A percentile compares a stretch with the other conserved stretches of the same genome.
phyloP scores from a whole-genome alignment of 2,113 vertebrate species.

The Xyliphius kryptos region DNA sequence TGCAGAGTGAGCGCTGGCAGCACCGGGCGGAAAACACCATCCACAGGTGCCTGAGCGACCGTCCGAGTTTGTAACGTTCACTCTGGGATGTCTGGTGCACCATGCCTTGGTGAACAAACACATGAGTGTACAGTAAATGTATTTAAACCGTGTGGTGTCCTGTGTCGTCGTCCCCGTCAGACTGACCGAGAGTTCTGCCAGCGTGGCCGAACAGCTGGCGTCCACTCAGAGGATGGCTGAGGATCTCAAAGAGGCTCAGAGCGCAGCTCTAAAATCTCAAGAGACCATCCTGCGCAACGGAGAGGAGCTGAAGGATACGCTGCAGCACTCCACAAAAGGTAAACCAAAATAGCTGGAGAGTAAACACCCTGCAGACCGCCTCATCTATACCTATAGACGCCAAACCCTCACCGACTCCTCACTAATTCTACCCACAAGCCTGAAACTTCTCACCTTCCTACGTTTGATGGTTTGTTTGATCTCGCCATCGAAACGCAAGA shows the following conservation, averaged over 20 bases:
- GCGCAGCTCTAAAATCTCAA: slow-evolving; percentile 61
- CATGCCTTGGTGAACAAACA: no score
- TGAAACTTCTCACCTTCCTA: no score
- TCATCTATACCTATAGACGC: no score
- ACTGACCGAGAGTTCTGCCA: slow-evolving; percentile 66
- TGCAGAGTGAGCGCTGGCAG: slow-evolving; percentile 72
- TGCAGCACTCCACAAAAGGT: slow-evolving; percentile 69
- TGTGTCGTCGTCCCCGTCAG: slow-evolving; percentile 46
- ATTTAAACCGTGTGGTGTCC: background rate
- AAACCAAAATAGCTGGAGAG: background rate
- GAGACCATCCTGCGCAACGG: slow-evolving; percentile 67
- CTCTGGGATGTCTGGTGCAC: no score
- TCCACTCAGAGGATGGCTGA: slow-evolving; percentile 63
- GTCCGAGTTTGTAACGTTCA: no score
- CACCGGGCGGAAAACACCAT: slow-evolving; percentile 58
- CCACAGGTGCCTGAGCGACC: slow-evolving; percentile 50
- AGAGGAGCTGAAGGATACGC: slow-evolving; percentile 60
- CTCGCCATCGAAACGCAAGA: no score
- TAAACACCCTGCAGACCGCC: no score
- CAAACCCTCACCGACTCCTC: no score
- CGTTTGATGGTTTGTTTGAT: no score
- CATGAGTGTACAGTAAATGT: background rate
- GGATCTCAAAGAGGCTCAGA: slow-evolving; percentile 62
- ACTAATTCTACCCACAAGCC: no score
- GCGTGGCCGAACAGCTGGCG: slow-evolving; percentile 64